Base-by-base conservation (phyloP, 2,797 vertebrate species). In the Acanthopagrus latus region DNA sequence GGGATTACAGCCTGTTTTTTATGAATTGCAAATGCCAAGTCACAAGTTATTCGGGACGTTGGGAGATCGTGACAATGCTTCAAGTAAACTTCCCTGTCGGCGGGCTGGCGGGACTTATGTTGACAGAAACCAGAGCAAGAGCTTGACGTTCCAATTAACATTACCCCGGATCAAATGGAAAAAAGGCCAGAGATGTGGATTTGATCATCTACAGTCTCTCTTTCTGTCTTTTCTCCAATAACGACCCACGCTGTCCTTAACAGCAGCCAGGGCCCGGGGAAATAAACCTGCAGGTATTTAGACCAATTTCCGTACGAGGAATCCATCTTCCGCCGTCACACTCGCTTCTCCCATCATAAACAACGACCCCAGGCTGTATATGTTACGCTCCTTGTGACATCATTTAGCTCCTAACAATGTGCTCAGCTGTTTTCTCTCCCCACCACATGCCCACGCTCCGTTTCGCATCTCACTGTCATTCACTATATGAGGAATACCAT, bases 241-340 rank as follows among this genome's bases (percentile, higher is more conserved):
- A 72, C 7, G 23, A 56, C 43, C 64, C 58, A 21, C 65, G n/a
- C 20, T 87, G 83, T 86, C 89, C 87, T 88, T 81, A 86, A 86
- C 51, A 43, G 79, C 84, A 71, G 64, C 55, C 63, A 16, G 48
- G 62, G 52, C 77, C 83, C 82, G 62, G 86, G 80, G 81, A 91
- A 91, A 89, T 79, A 90, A 83, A 87, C 81, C 72, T 83, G 81
- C 80, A 64, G 87, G 83, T 85, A 88, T 89, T 89, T 86, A 88
- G 75, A 87, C 85, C 87, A 85, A 87, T 93, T 93, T 91, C 78
- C 85, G 88, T 86, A 64, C 23, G 74, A 80, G 86, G 84, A 91
- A 93, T 93, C 92, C 86, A 91, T 93, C 90, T 91, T 88, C 77
- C 71, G 81, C 83, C 65, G 80, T 87, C 87, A 91, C 89, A 76